Conservation (phyloP, 2,113 vertebrate genomes). For the Serinus canaria region DNA sequence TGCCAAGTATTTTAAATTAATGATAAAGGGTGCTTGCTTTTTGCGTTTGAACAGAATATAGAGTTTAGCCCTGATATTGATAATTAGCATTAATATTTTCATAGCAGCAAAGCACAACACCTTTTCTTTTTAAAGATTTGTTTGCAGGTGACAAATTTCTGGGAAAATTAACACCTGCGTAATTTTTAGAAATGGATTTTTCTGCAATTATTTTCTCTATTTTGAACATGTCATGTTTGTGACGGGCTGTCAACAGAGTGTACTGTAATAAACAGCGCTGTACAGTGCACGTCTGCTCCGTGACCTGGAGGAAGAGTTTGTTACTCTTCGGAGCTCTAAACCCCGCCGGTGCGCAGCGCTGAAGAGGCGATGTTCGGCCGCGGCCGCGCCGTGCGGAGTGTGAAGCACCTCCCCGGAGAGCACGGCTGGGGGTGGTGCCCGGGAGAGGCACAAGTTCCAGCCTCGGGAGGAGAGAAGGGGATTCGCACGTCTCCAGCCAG, state of each 20-base stretch:
- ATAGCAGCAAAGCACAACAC: not conserved
- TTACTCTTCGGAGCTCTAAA: not conserved
- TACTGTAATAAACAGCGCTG: conserved; percentile 3
- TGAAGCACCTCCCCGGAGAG: not conserved
- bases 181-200: conserved; percentile 10
- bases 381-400: not conserved
- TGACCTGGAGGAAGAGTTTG: not conserved
- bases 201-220: not conserved
- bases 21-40: not conserved
- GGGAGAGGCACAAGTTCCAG: not conserved
- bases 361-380: not conserved
- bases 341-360: not conserved
- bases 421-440: not conserved
- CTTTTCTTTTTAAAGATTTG: not conserved
- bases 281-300: not conserved
- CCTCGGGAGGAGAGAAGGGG: not conserved
- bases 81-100: conserved; percentile 48
- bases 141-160: not conserved
- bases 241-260: not conserved
- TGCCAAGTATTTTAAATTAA: not conserved
- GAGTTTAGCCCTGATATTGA: not conserved
- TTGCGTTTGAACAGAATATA: not conserved
- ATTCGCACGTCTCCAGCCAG: not conserved
- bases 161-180: not conserved
- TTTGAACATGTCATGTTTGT: not conserved